Percentiles rank a stretch among this genome's conserved stretches.
phyloP scores from a whole-genome alignment of 64 coral and sea anemone species.

The Trachythela sp. region DNA sequence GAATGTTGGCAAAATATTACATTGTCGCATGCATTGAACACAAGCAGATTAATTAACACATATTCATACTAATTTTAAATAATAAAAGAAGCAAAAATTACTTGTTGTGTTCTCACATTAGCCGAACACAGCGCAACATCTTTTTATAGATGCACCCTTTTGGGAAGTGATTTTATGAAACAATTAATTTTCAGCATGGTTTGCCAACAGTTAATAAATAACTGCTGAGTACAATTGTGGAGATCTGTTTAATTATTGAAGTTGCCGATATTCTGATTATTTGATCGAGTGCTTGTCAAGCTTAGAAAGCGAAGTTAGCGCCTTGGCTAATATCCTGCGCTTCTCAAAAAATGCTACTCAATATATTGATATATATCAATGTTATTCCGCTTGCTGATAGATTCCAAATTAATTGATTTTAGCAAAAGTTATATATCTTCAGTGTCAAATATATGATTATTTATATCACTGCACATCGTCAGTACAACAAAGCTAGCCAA shows the following conservation, averaged over 20 bases:
- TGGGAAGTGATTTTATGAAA: not conserved
- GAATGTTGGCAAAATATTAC: not conserved
- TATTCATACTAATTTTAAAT: not conserved
- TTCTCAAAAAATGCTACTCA: not conserved
- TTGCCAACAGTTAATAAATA: not conserved
- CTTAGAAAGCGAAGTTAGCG: not conserved
- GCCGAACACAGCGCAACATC: not conserved
- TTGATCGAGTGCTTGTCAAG: not conserved
- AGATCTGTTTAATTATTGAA: not conserved
- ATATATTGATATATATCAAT: not conserved
- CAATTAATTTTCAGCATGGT: not conserved
- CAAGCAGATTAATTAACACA: not conserved
- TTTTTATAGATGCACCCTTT: slow-evolving; percentile 4
- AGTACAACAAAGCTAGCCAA: not conserved
- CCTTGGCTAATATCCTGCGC: not conserved
- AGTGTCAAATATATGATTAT: not conserved
- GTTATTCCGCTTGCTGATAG: not conserved
- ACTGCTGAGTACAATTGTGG: not conserved
- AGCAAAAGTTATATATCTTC: not conserved
- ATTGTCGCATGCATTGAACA: not conserved
- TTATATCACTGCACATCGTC: not conserved
- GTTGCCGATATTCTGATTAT: not conserved
- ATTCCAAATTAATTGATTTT: not conserved
- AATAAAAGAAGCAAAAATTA: not conserved
- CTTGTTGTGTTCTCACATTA: not conserved